Percentiles rank a stretch among this genome's conserved stretches.
Conservation (phyloP, 1,140 invertebrate genomes). For the Diplogasteroides magnus region DNA sequence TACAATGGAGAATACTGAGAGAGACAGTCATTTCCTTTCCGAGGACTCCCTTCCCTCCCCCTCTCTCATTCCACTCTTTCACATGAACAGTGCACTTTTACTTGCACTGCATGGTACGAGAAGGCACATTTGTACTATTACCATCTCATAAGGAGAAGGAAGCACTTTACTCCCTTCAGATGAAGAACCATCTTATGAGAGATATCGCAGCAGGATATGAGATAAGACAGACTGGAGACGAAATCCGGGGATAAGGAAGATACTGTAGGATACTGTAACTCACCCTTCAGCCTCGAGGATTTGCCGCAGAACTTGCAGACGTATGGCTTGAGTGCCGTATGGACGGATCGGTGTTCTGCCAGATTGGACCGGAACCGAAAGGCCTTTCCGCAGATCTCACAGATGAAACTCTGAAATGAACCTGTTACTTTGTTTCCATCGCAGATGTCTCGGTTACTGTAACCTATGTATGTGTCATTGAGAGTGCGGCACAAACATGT, state of each 20-base stretch:
- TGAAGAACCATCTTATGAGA: not conserved
- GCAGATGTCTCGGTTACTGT: slow-evolving; percentile 4
- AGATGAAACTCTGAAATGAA: slow-evolving; percentile 42
- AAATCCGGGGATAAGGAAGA: slow-evolving; percentile 1
- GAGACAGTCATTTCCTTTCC: too few relatives aligned
- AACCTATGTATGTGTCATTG: too few relatives aligned
- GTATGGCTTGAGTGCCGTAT: slow-evolving; percentile 52
- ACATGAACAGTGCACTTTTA: too few relatives aligned
- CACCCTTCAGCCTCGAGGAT: slow-evolving; percentile 46
- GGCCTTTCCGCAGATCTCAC: slow-evolving; percentile 55
- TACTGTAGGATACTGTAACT: slow-evolving; percentile 4
- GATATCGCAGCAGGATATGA: not conserved
- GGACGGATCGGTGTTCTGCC: slow-evolving; percentile 53
- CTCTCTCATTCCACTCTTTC: too few relatives aligned
- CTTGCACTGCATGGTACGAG: not conserved
- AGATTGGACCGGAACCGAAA: slow-evolving; percentile 55
- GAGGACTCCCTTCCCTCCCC: too few relatives aligned
- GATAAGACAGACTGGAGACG: too few relatives aligned
- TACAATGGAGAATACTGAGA: too few relatives aligned
- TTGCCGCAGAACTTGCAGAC: slow-evolving; percentile 54
- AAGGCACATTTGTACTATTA: not conserved
- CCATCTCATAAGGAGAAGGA: not conserved
- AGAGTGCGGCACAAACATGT: too few relatives aligned
- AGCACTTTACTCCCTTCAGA: not conserved
- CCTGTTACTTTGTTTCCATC: slow-evolving; percentile 3